These are phyloP conservation scores for Streblospio benedicti DNA, from an alignment of 1,140 invertebrate species.

Conservation along the genomic window DNA sequence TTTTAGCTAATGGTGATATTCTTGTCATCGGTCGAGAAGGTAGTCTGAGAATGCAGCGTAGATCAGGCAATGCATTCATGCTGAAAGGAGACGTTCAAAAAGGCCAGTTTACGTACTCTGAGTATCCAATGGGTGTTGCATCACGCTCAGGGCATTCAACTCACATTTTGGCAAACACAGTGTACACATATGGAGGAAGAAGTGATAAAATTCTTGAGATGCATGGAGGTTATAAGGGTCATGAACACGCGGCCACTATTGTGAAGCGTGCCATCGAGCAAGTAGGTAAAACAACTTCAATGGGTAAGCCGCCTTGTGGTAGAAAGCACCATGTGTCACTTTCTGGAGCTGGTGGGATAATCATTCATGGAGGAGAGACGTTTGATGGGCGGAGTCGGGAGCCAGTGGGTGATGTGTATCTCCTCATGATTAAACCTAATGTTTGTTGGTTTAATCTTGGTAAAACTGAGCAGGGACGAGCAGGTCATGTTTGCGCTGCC, in stretches of 20 bases:
- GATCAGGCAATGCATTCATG: slow-evolving; percentile 36
- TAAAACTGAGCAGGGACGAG: slow-evolving; percentile 23
- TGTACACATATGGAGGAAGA: slow-evolving; percentile 38
- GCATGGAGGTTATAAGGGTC: slow-evolving; percentile 10
- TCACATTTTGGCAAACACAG: slow-evolving; percentile 23
- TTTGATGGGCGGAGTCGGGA: slow-evolving; percentile 37
- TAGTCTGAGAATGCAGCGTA: slow-evolving; percentile 34
- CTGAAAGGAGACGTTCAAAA: slow-evolving; percentile 25
- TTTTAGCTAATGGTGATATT: slow-evolving; percentile 29
- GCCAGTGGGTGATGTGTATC: slow-evolving; percentile 38
- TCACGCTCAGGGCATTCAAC: slow-evolving; percentile 43
- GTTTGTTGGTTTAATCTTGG: slow-evolving; percentile 30
- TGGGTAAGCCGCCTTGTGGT: slow-evolving; percentile 34
- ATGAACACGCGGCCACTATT: neutral
- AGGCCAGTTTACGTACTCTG: slow-evolving; percentile 27
- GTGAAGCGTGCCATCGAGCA: slow-evolving; percentile 10
- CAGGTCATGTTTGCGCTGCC: slow-evolving; percentile 34
- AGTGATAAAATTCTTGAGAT: slow-evolving; percentile 35
- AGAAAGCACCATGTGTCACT: slow-evolving; percentile 34
- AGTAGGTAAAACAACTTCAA: slow-evolving; percentile 14
- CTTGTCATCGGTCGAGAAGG: slow-evolving; percentile 43
- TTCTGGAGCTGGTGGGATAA: slow-evolving; percentile 20
- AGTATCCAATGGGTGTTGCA: slow-evolving; percentile 26
- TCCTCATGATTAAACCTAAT: slow-evolving; percentile 24
- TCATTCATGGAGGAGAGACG: slow-evolving; percentile 43